Evolutionary conservation across 1,140 invertebrate genomes (phyloP).

Genomic region (Caenorhabditis brenneri): DNA sequence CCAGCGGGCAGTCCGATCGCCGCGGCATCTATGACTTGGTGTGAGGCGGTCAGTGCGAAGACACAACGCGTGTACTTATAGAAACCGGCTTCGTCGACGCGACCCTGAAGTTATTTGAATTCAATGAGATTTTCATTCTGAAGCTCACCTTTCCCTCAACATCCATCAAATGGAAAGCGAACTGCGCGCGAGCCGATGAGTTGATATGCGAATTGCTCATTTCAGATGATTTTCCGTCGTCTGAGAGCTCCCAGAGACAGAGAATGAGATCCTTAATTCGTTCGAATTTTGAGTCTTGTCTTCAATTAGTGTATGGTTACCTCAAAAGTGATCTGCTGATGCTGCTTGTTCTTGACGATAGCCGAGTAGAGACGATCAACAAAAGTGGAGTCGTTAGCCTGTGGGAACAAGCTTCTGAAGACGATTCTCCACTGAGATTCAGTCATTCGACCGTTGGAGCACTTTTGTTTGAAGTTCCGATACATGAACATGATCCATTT

Average conservation of each 20-base stretch:
- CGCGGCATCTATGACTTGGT: neutral
- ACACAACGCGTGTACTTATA: constrained; percentile 55
- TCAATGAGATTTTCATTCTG: too few relatives aligned
- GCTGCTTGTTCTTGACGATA: constrained; percentile 53
- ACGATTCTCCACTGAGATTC: constrained; percentile 57
- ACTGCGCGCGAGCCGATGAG: constrained; percentile 56
- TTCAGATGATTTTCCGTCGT: constrained; percentile 45
- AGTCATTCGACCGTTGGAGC: constrained; percentile 59
- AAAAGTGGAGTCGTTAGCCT: constrained; percentile 60
- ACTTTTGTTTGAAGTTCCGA: constrained; percentile 63
- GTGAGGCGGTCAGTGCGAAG: constrained; percentile 56
- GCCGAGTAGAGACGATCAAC: constrained; percentile 58
- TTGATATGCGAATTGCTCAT: constrained; percentile 7
- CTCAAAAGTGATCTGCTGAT: constrained; percentile 41
- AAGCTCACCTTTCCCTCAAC: constrained; percentile 56
- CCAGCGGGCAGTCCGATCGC: constrained; percentile 18
- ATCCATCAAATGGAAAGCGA: constrained; percentile 59
- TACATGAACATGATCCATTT: constrained; percentile 64
- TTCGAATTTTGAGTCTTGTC: neutral
- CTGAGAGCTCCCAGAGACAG: constrained; percentile 57
- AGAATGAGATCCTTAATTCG: constrained; percentile 58
- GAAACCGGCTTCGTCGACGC: constrained; percentile 56
- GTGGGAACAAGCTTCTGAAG: constrained; percentile 60
- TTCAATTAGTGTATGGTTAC: neutral
- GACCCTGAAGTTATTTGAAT: constrained; percentile 42